phyloP scores from a whole-genome alignment of 2,888 invertebrate species.

The Leptinotarsa haldemani region DNA sequence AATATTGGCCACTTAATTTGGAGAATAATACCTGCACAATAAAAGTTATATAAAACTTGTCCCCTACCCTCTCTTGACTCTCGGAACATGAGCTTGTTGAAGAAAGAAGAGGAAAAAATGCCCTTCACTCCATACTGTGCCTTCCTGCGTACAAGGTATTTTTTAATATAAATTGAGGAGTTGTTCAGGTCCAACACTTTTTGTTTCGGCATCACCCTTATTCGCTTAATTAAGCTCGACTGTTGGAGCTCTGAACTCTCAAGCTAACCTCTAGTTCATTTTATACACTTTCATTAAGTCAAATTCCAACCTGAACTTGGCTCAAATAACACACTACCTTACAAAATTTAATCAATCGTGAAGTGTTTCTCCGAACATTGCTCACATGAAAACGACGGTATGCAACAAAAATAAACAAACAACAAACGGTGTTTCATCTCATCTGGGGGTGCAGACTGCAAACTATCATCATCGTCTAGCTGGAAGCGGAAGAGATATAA shows the following conservation, averaged over 20 bases:
- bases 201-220: not conserved
- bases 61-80: no score
- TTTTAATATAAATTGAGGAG: not conserved
- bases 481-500: constrained; percentile 17
- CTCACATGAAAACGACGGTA: constrained; percentile 17
- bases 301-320: not conserved
- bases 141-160: no score
- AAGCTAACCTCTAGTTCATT: not conserved
- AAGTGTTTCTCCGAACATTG: constrained; percentile 26
- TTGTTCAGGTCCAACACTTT: not conserved
- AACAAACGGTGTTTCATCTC: constrained; percentile 16
- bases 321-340: constrained; percentile 10
- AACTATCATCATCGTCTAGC: constrained; percentile 18
- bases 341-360: constrained; percentile 35
- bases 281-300: not conserved
- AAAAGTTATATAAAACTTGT: no score
- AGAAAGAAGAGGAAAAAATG: no score
- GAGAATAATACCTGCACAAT: no score
- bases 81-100: no score
- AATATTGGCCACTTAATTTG: no score
- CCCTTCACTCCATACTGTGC: no score
- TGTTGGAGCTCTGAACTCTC: not conserved
- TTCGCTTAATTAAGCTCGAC: not conserved
- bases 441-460: constrained; percentile 15
- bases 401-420: constrained; percentile 21